Conservation (phyloP, 1,140 invertebrate species). For the Zaprionus ghesquierei region DNA sequence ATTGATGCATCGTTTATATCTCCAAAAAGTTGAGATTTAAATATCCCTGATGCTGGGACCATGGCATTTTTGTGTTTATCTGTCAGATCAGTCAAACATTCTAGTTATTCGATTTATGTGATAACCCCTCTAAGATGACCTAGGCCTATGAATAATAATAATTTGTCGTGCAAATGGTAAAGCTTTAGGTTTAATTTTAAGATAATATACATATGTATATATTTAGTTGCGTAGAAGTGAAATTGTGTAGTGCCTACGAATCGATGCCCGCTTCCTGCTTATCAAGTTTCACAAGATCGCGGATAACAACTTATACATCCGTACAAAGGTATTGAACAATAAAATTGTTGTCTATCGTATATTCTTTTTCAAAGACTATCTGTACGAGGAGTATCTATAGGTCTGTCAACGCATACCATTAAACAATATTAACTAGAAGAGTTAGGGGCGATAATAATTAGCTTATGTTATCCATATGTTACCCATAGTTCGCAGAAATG, state of each 20-base stretch:
- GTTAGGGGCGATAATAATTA: neutral
- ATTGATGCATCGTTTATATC: neutral
- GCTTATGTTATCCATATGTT: neutral
- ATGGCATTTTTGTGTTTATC: neutral
- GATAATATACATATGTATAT: neutral
- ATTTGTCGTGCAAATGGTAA: neutral
- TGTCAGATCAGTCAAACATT: neutral
- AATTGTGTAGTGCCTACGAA: slow-evolving; percentile 35
- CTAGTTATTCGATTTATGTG: slow-evolving; percentile 31
- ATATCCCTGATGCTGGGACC: neutral
- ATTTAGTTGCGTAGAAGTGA: neutral
- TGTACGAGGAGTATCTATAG: neutral
- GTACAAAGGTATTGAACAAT: neutral
- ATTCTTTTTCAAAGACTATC: neutral
- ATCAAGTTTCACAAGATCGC: slow-evolving; percentile 3
- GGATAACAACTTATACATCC: neutral
- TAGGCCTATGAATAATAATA: slow-evolving; percentile 5
- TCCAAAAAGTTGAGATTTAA: neutral
- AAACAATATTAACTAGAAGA: neutral
- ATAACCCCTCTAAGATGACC: slow-evolving; percentile 27
- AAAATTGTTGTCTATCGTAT: slow-evolving; percentile 8
- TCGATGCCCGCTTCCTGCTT: slow-evolving; percentile 38
- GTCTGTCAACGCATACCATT: neutral
- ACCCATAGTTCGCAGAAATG: neutral
- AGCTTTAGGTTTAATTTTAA: neutral